A percentile compares a stretch with the other conserved stretches of the same genome.
phyloP scores from a whole-genome alignment of 2,888 invertebrate species.

The Rotaria sp. region DNA sequence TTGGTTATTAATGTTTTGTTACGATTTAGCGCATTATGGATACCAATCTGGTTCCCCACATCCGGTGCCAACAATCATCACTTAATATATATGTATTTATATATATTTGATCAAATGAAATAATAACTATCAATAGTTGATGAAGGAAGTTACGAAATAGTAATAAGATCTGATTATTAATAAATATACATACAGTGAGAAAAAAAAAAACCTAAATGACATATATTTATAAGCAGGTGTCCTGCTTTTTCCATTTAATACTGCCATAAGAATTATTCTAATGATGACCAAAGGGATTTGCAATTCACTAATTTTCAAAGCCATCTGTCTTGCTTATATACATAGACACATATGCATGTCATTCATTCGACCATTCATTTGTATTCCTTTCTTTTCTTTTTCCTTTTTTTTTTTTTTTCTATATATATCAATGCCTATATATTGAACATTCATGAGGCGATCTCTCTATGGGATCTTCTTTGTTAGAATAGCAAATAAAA shows the following conservation, averaged over 20 bases:
- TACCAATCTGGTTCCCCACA: background rate
- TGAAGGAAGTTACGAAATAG: background rate
- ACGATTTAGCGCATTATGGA: background rate
- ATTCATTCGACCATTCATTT: background rate
- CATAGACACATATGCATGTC: background rate
- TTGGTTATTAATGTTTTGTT: background rate
- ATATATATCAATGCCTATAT: background rate
- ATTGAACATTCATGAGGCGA: background rate
- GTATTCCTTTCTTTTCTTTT: background rate
- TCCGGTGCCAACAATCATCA: background rate
- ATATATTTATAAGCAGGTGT: background rate
- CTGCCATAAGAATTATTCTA: background rate
- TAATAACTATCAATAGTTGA: background rate
- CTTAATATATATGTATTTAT: background rate
- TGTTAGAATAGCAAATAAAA: background rate
- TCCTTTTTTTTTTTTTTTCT: background rate
- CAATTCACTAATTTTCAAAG: background rate
- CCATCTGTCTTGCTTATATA: slow-evolving; percentile 9
- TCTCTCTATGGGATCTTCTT: background rate
- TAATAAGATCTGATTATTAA: background rate
- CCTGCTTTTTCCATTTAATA: background rate
- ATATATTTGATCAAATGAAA: background rate
- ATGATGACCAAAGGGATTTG: slow-evolving; percentile 15
- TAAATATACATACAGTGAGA: background rate
- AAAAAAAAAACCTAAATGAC: no score